Evolutionary conservation across 2,113 vertebrate species (phyloP).

Genomic region (Uropsilus gracilis): DNA sequence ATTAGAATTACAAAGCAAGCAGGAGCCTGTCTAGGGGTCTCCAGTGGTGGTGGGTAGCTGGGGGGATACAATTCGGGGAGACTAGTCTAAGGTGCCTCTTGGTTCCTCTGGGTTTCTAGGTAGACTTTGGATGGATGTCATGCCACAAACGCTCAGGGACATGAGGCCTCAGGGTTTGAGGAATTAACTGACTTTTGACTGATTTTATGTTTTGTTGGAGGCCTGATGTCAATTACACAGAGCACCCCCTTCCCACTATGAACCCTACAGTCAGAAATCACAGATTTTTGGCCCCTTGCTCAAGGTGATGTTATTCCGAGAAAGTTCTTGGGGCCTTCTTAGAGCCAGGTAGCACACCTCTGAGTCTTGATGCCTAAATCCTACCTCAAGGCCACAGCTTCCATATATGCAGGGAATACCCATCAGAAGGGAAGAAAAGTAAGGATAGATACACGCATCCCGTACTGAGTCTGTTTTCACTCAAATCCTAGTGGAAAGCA

Average conservation of each 20-base stretch:
- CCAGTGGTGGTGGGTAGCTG: background rate
- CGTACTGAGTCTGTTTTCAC: accelerated
- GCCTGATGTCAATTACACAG: background rate
- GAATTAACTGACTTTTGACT: background rate
- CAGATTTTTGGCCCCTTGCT: no score
- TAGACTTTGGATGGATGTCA: background rate
- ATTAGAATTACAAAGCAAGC: no score
- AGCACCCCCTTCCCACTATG: background rate
- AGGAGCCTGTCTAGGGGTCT: background rate
- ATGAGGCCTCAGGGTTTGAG: background rate
- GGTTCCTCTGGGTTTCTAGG: background rate
- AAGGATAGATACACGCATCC: accelerated
- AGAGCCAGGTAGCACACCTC: background rate
- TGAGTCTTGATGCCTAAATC: no score
- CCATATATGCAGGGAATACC: accelerated
- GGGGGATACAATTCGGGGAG: background rate
- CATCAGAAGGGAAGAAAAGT: background rate
- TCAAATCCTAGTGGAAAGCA: background rate
- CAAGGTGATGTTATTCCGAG: no score
- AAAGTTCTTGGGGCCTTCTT: background rate
- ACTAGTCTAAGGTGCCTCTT: background rate
- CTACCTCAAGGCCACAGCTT: background rate
- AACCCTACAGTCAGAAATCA: background rate
- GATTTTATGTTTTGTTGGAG: background rate
- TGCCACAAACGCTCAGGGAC: accelerated